Base-by-base conservation (phyloP, 2,113 vertebrate genomes). In the Ciconia stormi region DNA sequence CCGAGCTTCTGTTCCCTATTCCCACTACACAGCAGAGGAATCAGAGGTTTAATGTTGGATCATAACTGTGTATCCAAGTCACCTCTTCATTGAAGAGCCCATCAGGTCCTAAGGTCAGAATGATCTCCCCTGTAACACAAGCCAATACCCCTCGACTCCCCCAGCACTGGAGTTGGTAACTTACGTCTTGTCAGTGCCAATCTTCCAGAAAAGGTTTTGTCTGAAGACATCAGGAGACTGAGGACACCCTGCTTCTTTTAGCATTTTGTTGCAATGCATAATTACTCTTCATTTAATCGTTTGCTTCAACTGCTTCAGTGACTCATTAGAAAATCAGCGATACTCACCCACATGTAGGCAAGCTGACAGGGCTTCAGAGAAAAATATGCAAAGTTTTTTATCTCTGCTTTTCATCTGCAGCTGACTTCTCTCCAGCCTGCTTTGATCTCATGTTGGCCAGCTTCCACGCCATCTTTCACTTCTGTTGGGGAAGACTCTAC, bases 361-460 rank as follows among this genome's bases (percentile, higher is more conserved):
- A 82, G 20, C 59, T 86, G 47, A 49, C 4, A 90, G 42, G 26
- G 17, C 58, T 90, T 92, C 79, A 84, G 77, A 85, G 38, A 85
- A 90, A 87, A 92, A 71, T 25, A 90, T 9, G 27, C 34, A 40
- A 88, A 78, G 36, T 22, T 76, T 94, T 96, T 79, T 50, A 76
- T 85, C 66, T 87, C n/a, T 61, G 50, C 53, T 76, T 85, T 91
- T 82, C 58, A 93, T 88, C 88, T 90, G 84, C 58, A 93, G 49
- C 53, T 93, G 95, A 94, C 36, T 76, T 86, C 73, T 88, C n/a
- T 69, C 66, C 79, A 91, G 74, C 32, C 53, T 88, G 62, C 85
- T 95, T 86, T 96, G 90, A 95, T 83, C 88, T 88, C 67, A 77
- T 4, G 2, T 16, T 90, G 93, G 95, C 79, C 23, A 92, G 16